Base-by-base conservation (phyloP, 2,797 vertebrate genomes). In the Anolis apletophallus region DNA sequence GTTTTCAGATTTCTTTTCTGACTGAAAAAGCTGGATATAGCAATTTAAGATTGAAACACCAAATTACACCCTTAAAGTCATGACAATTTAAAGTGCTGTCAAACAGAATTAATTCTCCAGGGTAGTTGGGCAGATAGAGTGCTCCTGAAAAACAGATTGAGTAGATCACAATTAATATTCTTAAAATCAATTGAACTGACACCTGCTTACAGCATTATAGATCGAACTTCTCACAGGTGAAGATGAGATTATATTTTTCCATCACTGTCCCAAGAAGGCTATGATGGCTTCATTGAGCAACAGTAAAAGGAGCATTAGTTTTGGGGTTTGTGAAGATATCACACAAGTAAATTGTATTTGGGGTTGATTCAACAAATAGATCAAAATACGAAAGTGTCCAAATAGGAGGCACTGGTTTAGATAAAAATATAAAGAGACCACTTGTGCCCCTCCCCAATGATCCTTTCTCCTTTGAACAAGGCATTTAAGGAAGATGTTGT, bases 391-490 rank as follows among this genome's bases (percentile, higher is more conserved):
- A 32, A 83, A 50, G 6, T 9, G 6, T 32, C 54, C 54, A 79
- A 50, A 19, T 59, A 26, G 29, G 2, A 79, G 84, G 52, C 29
- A 57, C 57, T 83, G n/a, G 23, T 79, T 61, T 78, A 59, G 55
- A 72, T 55, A 69, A 21, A 72, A 67, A 54, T 55, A 67, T 74
- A 29, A 29, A n/a, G 26, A 9, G 7, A 5, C 55, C 8, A 10
- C 12, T 2, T 59, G 36, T 79, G 46, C 64, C 12, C 5, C 5
- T n/a, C 11, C 19, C 29, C 46, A 46, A 46, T 3, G 26, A 1
- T 29, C 26, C 36, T 86, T 29, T 80, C 32, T 64, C 75, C 50
- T 88, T 77, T 55, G 78, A 8, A 54, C 78, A 80, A 90, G 12
- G 80, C 14, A 23, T 36, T 50, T 32, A 9, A 8, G 7, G 36